phyloP scores from a whole-genome alignment of 2,888 invertebrate species.

The Parasteatoda lunata region DNA sequence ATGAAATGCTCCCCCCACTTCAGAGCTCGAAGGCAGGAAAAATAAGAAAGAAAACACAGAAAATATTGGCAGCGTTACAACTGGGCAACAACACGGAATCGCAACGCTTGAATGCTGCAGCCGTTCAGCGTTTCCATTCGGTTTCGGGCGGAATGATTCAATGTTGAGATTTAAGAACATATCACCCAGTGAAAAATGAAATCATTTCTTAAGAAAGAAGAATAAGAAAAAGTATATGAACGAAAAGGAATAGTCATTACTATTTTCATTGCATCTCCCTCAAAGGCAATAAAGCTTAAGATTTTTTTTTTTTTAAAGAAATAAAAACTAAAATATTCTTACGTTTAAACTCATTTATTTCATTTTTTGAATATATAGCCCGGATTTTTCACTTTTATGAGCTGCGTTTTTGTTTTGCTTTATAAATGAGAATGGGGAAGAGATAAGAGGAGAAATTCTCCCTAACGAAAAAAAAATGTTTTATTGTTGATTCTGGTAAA shows the following conservation, averaged over 20 bases:
- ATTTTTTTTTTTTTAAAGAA: neutral
- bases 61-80: constrained; percentile 39
- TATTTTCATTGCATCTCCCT: neutral
- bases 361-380: neutral
- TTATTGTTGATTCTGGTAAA: too few relatives aligned
- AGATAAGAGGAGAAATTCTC: neutral
- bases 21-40: neutral
- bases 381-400: constrained; percentile 5
- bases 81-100: constrained; percentile 5
- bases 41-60: neutral
- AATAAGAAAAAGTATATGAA: constrained; percentile 13
- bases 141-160: constrained; percentile 7
- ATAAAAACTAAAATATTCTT: neutral
- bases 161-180: constrained; percentile 26
- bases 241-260: neutral
- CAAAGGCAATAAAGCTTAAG: neutral
- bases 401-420: neutral
- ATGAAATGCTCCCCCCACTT: neutral
- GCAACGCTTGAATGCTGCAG: constrained; percentile 7
- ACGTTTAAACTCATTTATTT: constrained; percentile 1
- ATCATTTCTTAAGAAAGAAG: constrained; percentile 18
- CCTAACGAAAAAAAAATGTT: too few relatives aligned
- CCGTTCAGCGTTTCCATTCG: neutral
- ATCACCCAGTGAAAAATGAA: constrained; percentile 20
- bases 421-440: neutral